Percentiles rank a stretch among this genome's conserved stretches.
Conservation (phyloP, 35 echinoderm and acorn worm genomes). For the Ptychodera flava region DNA sequence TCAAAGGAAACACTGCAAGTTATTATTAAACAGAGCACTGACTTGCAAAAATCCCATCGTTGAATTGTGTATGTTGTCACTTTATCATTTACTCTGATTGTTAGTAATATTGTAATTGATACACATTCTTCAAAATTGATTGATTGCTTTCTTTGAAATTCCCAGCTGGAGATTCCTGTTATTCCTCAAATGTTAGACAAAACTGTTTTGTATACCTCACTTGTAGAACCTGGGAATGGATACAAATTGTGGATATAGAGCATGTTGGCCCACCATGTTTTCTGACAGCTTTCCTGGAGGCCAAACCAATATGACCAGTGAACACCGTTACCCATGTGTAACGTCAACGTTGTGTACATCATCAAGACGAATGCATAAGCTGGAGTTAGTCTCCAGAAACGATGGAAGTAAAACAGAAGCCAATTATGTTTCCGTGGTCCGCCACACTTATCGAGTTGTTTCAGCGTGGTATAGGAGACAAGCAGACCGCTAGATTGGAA, state of each 20-base stretch:
- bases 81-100: neutral
- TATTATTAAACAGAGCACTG: too few relatives aligned
- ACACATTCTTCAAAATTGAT: neutral
- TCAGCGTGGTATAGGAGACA: constrained; percentile 62
- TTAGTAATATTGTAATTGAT: neutral
- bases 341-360: constrained; percentile 40
- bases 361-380: constrained; percentile 56
- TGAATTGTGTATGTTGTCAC: constrained; percentile 10
- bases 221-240: constrained; percentile 55
- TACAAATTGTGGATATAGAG: constrained; percentile 83
- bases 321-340: constrained; percentile 49
- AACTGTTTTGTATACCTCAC: constrained; percentile 18
- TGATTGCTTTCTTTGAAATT: too few relatives aligned
- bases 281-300: neutral
- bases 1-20: too few relatives aligned
- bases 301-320: neutral
- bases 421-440: constrained; percentile 42
- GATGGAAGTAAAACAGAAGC: constrained; percentile 84
- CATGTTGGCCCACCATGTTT: constrained; percentile 78
- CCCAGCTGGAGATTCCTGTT: constrained; percentile 9
- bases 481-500: constrained; percentile 64
- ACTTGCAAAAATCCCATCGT: constrained; percentile 4
- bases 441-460: constrained; percentile 36
- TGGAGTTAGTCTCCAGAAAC: constrained; percentile 73
- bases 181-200: neutral